Base-by-base conservation (phyloP, 2,888 invertebrate genomes). In the Oligia fasciuncula region DNA sequence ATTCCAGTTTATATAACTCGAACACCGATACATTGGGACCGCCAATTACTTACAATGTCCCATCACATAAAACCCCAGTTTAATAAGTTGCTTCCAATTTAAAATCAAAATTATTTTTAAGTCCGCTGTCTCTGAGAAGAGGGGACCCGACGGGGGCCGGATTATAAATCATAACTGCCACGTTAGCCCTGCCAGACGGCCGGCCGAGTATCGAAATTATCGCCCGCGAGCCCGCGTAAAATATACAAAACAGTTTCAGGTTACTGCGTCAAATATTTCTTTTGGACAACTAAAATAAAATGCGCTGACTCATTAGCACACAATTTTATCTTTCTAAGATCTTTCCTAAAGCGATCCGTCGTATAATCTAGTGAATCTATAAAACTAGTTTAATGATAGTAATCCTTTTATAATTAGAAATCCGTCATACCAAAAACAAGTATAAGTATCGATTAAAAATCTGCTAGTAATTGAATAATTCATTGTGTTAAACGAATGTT, bases 141-240 rank as follows among this genome's bases (percentile, higher is more conserved):
- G 94, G 93, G 91, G 94, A 94, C 93, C 93, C 94, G 94, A 94
- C 94, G 94, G 93, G 91, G 95, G 93, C 95, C 93, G 93, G 95
- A 95, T 95, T 96, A 96, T 96, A 96, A 96, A 96, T 96, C 96
- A 96, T 95, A 96, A 94, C 94, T 94, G 96, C 95, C 96, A 95
- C 94, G 95, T 95, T 94, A 94, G 93, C 90, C 91, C 89, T 88
- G 91, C 91, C 90, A 91, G 91, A 91, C 93, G 93, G 91, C 92
- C 91, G 91, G 89, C 89, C 90, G 93, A 89, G 94, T 93, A 95
- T 94, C 94, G 92, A 95, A 96, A 96, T 96, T 95, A 96, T 95
- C 95, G 95, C 94, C 94, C 93, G 93, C 92, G 87, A 95, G 93
- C 93, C 88, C 91, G 91, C 93, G 93, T 94, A 94, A 94, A 95